These are phyloP conservation scores for Teleogryllus occipitalis DNA, from an alignment of 1,140 invertebrate genomes.

Conservation along the genomic window DNA sequence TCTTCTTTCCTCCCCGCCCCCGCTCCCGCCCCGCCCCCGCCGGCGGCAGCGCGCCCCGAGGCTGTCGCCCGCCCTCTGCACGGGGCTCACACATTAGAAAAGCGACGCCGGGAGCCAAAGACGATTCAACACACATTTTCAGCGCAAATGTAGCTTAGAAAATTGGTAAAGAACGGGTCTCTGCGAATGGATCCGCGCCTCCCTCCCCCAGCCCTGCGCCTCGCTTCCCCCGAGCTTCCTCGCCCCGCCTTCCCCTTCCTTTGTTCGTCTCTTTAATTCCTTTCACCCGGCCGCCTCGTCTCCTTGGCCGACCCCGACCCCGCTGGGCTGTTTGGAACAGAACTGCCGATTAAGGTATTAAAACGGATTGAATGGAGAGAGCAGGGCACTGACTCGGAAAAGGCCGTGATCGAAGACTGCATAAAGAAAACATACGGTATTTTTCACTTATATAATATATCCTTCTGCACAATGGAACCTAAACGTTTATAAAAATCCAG, in stretches of 20 bases:
- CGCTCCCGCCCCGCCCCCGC: too few relatives aligned
- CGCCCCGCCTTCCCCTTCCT: background rate
- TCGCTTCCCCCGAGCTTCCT: too few relatives aligned
- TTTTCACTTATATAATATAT: slow-evolving; percentile 2
- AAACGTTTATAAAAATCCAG: background rate
- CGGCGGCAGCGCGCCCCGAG: background rate
- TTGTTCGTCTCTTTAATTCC: background rate
- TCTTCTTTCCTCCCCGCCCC: too few relatives aligned
- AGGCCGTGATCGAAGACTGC: background rate
- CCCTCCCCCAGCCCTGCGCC: background rate
- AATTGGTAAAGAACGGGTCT: slow-evolving; percentile 21
- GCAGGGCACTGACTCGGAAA: background rate
- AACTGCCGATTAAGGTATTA: slow-evolving; percentile 18
- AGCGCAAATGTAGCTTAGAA: slow-evolving; percentile 21
- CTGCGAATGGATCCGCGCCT: background rate
- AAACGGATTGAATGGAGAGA: slow-evolving; percentile 18
- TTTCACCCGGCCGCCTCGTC: background rate
- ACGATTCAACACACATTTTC: slow-evolving; percentile 20
- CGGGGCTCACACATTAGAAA: slow-evolving; percentile 10
- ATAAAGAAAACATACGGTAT: background rate
- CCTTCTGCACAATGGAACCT: background rate
- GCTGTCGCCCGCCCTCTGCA: background rate
- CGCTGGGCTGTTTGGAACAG: background rate
- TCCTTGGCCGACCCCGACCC: background rate
- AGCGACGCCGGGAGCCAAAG: slow-evolving; percentile 15